A percentile compares a stretch with the other conserved stretches of the same genome.
Evolutionary conservation across 2,113 vertebrate genomes (phyloP).

Genomic region (Menura novaehollandiae): DNA sequence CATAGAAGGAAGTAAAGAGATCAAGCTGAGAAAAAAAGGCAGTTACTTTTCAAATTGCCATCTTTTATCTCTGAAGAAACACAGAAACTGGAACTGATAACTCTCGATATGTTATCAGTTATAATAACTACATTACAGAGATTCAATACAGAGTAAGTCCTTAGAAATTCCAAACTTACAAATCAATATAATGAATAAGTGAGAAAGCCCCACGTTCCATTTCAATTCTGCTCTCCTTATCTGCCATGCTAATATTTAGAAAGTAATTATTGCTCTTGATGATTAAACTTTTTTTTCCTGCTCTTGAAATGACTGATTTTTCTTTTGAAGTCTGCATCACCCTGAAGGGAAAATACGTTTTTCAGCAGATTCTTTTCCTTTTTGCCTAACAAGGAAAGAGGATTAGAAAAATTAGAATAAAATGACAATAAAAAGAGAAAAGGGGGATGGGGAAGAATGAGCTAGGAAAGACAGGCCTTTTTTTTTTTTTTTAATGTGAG

Average conservation of each 20-base stretch:
- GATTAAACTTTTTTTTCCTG: constrained; percentile 36
- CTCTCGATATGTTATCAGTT: neutral
- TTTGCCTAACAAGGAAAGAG: constrained; percentile 19
- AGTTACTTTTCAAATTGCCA: neutral
- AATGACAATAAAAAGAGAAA: constrained; percentile 9
- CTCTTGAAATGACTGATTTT: constrained; percentile 47
- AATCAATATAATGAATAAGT: neutral
- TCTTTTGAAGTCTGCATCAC: constrained; percentile 59
- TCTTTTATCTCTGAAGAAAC: constrained; percentile 19
- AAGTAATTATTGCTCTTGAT: constrained; percentile 61
- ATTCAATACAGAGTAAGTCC: neutral
- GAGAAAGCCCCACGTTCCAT: neutral
- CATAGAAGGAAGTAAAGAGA: neutral
- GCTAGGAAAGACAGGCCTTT: neutral
- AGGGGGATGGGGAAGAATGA: neutral
- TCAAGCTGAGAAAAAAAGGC: neutral
- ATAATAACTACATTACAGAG: constrained; percentile 1
- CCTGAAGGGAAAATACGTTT: constrained; percentile 51
- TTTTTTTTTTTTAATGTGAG: neutral
- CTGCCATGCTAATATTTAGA: constrained; percentile 55
- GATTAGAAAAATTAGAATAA: constrained; percentile 22
- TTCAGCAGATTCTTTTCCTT: constrained; percentile 11
- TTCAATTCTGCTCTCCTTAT: constrained; percentile 49
- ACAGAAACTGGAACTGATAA: constrained; percentile 24
- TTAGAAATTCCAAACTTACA: neutral